These are phyloP conservation scores for Galendromus occidentalis DNA, from an alignment of 1,140 invertebrate species.

Conservation along the genomic window DNA sequence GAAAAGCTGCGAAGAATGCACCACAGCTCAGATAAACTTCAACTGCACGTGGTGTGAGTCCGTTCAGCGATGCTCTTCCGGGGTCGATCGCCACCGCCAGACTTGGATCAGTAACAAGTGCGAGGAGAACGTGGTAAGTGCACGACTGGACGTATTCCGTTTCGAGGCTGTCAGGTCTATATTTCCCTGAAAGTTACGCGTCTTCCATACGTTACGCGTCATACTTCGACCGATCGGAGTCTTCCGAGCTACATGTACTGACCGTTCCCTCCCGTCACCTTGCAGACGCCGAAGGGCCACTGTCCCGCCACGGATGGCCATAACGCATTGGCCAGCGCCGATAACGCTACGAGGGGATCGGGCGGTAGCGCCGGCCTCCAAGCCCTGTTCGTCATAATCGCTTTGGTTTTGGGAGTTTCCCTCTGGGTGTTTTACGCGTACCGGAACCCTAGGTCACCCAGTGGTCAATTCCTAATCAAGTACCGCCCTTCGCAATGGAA, in stretches of 20 bases:
- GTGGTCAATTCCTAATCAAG: slow-evolving; percentile 87
- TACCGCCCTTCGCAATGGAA: slow-evolving; percentile 10
- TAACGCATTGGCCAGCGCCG: slow-evolving; percentile 34
- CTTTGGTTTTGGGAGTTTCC: slow-evolving; percentile 15
- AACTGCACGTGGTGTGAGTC: slow-evolving; percentile 65
- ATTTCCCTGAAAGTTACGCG: neutral
- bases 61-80: slow-evolving; percentile 59
- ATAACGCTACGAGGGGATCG: neutral
- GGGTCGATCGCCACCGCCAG: slow-evolving; percentile 66
- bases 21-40: slow-evolving; percentile 26
- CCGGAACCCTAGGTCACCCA: slow-evolving; percentile 74
- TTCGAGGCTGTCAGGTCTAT: neutral
- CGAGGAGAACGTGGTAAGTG: slow-evolving; percentile 25
- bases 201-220: no score
- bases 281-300: slow-evolving; percentile 4
- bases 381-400: slow-evolving; percentile 18
- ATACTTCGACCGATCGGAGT: neutral
- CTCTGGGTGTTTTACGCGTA: slow-evolving; percentile 56
- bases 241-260: neutral
- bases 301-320: slow-evolving; percentile 35
- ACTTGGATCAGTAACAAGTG: slow-evolving; percentile 65
- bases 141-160: neutral
- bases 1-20: slow-evolving; percentile 44
- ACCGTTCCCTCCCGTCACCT: slow-evolving; percentile 1
- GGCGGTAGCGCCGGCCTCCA: neutral